Evolutionary conservation across 2,797 vertebrate species (phyloP).

Genomic region (Labroides dimidiatus): DNA sequence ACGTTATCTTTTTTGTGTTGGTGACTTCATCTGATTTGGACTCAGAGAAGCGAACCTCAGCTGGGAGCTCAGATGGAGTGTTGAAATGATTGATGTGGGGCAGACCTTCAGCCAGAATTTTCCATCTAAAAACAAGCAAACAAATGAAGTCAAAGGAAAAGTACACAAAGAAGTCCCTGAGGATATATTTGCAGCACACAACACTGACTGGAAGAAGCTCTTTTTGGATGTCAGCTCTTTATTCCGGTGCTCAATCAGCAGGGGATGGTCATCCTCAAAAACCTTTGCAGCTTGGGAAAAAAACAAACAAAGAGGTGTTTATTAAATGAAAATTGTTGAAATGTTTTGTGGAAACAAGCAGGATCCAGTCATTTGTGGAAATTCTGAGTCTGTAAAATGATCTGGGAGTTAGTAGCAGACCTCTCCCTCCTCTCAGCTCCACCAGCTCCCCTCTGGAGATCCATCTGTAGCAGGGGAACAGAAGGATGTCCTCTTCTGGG

Average conservation of each 20-base stretch:
- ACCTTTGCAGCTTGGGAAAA: slow-evolving; percentile 57
- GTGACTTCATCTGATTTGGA: neutral
- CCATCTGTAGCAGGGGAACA: slow-evolving; percentile 80
- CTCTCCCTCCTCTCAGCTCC: slow-evolving; percentile 77
- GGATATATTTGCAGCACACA: neutral
- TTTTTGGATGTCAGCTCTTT: slow-evolving; percentile 40
- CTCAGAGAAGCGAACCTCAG: slow-evolving; percentile 39
- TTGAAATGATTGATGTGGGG: slow-evolving; percentile 14
- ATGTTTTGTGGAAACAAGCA: neutral
- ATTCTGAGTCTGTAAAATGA: neutral
- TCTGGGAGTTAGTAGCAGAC: slow-evolving; percentile 32
- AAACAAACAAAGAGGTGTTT: neutral
- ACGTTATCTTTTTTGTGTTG: slow-evolving; percentile 8
- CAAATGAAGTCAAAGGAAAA: slow-evolving; percentile 14
- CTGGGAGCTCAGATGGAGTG: slow-evolving; percentile 23
- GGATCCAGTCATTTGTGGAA: no score
- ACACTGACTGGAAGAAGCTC: slow-evolving; percentile 60
- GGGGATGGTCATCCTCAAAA: slow-evolving; percentile 56
- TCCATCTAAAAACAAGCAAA: neutral
- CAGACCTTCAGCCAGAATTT: slow-evolving; percentile 1
- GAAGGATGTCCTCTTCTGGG: slow-evolving; percentile 58
- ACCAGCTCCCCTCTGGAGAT: slow-evolving; percentile 65
- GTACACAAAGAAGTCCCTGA: neutral
- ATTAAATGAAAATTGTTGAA: neutral
- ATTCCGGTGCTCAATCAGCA: slow-evolving; percentile 50